These are phyloP conservation scores for Nebria brevicollis DNA, from an alignment of 2,888 invertebrate species.

Conservation along the genomic window DNA sequence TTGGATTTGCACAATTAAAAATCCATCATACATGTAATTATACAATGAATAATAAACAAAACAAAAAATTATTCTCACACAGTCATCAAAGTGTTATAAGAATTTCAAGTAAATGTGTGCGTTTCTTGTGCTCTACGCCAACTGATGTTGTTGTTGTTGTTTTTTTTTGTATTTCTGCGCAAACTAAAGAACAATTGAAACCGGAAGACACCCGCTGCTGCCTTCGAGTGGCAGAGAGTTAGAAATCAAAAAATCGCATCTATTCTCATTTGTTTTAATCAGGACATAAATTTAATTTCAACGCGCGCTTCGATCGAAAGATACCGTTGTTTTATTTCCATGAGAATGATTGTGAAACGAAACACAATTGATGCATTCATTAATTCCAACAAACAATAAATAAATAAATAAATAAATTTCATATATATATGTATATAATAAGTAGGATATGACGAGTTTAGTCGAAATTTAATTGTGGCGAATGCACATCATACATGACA, in stretches of 20 bases:
- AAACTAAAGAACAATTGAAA: conserved; percentile 31
- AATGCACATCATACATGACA: not conserved
- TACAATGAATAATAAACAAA: conserved; percentile 22
- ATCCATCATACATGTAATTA: conserved; percentile 42
- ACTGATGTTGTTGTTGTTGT: too few relatives aligned
- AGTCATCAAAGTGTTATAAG: conserved; percentile 38
- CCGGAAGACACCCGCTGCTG: conserved; percentile 41
- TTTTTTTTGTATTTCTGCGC: not conserved
- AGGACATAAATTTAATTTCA: conserved; percentile 43
- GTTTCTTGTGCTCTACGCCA: too few relatives aligned
- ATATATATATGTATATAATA: too few relatives aligned
- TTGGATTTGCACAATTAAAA: conserved; percentile 38
- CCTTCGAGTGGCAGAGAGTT: not conserved
- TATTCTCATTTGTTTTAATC: conserved; percentile 43
- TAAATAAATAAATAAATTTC: not conserved
- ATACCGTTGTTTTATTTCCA: conserved; percentile 30
- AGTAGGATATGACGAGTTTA: too few relatives aligned
- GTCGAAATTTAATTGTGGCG: not conserved
- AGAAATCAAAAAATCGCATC: conserved; percentile 43
- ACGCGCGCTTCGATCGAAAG: conserved; percentile 40
- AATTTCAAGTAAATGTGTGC: too few relatives aligned
- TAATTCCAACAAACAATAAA: not conserved
- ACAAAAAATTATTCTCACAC: conserved; percentile 43
- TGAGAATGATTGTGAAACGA: conserved; percentile 35
- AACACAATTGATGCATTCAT: not conserved